Conservation (phyloP, 1,140 invertebrate genomes). For the Amyelois transitella region DNA sequence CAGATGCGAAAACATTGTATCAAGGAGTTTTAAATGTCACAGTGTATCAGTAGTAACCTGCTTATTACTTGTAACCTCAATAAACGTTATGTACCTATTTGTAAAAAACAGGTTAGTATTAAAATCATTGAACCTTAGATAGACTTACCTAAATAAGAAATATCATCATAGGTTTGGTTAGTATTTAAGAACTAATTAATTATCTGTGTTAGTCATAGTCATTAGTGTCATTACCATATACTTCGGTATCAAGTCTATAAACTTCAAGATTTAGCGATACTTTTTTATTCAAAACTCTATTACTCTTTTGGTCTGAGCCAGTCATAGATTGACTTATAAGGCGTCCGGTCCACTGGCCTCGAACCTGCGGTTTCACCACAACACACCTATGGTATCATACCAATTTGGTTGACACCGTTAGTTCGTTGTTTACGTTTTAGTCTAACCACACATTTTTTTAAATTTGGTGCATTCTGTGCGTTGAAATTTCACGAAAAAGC, state of each 20-base stretch:
- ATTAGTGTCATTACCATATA: no score
- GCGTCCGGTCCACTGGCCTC: conserved; percentile 21
- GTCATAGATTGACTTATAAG: not conserved
- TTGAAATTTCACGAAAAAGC: no score
- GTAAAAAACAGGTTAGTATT: no score
- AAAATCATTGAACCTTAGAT: no score
- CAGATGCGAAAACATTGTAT: not conserved
- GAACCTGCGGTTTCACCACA: conserved; percentile 15
- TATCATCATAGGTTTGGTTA: no score
- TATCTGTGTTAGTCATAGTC: no score
- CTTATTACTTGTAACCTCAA: no score
- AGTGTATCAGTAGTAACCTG: not conserved
- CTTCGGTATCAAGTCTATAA: not conserved
- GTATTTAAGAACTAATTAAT: no score
- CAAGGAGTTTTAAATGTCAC: not conserved
- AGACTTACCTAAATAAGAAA: no score
- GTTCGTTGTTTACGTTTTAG: conserved; percentile 14
- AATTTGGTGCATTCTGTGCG: no score
- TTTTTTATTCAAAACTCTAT: not conserved
- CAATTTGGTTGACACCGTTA: conserved; percentile 22
- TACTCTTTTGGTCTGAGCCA: not conserved
- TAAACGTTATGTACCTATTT: no score
- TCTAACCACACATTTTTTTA: conserved; percentile 16
- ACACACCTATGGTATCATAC: not conserved
- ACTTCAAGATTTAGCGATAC: no score